Evolutionary conservation across 2,888 invertebrate species (phyloP).

Genomic region (Eurois occulta): DNA sequence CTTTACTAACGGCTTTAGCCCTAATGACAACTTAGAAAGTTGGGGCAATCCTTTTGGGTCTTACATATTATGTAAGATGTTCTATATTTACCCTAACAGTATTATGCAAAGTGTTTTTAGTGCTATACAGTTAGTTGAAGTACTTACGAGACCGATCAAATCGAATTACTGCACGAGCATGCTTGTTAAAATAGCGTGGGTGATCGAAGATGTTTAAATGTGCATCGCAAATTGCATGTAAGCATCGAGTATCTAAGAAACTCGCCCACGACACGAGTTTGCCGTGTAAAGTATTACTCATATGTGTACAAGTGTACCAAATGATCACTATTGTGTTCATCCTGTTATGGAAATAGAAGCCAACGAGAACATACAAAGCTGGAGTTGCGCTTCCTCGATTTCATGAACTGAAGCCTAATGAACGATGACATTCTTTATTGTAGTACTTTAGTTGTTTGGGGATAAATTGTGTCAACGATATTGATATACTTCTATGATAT

Average conservation of each 20-base stretch:
- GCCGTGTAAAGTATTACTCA: conserved; percentile 25
- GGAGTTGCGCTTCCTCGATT: conserved; percentile 27
- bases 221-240: conserved; percentile 57
- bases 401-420: conserved; percentile 45
- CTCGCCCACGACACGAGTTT: conserved; percentile 54
- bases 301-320: conserved; percentile 44
- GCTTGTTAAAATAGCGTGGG: conserved; percentile 59
- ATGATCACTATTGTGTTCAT: conserved; percentile 45
- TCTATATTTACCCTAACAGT: background rate
- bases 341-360: conserved; percentile 28
- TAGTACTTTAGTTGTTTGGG: background rate
- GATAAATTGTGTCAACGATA: background rate
- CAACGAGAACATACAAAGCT: conserved; percentile 24
- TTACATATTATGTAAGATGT: background rate
- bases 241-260: conserved; percentile 58
- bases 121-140: conserved; percentile 30
- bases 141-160: conserved; percentile 43
- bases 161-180: conserved; percentile 57
- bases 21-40: conserved; percentile 6
- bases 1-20: conserved; percentile 7
- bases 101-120: conserved; percentile 27
- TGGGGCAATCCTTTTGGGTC: background rate
- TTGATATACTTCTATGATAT: background rate
- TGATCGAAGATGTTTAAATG: conserved; percentile 62
- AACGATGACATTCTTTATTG: conserved; percentile 22